Base-by-base conservation (phyloP, 2,113 vertebrate species). In the Cromileptes altivelis region DNA sequence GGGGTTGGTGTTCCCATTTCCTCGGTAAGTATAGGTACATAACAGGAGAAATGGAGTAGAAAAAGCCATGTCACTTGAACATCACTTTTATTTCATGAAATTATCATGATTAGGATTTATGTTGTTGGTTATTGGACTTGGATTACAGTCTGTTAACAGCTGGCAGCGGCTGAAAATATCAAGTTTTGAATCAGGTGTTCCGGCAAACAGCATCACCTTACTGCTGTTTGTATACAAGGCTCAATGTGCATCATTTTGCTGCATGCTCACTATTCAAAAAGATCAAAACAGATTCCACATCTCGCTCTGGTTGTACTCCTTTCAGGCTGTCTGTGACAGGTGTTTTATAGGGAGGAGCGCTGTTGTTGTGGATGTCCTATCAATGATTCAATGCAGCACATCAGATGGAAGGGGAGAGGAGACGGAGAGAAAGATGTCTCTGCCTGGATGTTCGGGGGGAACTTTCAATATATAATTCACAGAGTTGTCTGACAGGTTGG, bases 381-480 rank as follows among this genome's bases (percentile, higher is more conserved):
- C 92, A 94, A 95, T 95, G 94, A 95, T 95, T 96, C 89, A 95
- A 89, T 88, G 89, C 89, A 47, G 85, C 90, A 80, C 91, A 91
- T 94, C 90, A 92, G 88, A 94, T 88, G 75, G 89, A 94, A 83
- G 70, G 19, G 57, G 64, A 82, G 89, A 73, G 84, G 89, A 73
- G 84, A 81, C 47, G 68, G 88, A 80, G 88, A 88, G 85, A 90
- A 81, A 90, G 85, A 94, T 89, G 88, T 90, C 90, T 92, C 67
- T 82, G 91, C 76, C 86, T 84, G 84, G 75, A 92, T 89, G 81
- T 90, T 89, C 63, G 18, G 52, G 80, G 69, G 78, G 91, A 86
- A 84, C 81, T 90, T 93, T 88, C 88, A 83, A 93, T 95, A 89
- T 94, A 95, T 94, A 93, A 95, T 95, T 95, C 94, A 94, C 89